phyloP scores from a whole-genome alignment of 2,797 vertebrate genomes.

The Pteronotus mesoamericanus region DNA sequence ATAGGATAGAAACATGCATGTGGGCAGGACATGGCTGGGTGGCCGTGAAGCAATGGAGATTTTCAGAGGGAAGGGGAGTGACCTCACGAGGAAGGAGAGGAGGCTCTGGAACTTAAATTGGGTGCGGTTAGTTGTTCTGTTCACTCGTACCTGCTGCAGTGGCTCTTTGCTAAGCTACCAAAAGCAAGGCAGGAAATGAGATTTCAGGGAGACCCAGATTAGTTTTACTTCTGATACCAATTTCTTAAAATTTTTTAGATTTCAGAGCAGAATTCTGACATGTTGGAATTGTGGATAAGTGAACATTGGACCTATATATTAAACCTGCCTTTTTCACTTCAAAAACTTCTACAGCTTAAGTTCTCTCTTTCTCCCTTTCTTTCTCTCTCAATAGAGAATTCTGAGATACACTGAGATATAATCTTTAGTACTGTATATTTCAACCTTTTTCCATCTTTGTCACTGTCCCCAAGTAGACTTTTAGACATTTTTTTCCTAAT shows the following conservation, averaged over 20 bases:
- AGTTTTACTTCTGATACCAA: not conserved
- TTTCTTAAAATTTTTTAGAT: not conserved
- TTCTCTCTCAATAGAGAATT: not conserved
- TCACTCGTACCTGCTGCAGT: not conserved
- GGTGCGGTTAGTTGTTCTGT: not conserved
- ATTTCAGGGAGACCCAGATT: not conserved
- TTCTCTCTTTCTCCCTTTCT: accelerated
- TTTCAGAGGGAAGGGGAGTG: not conserved
- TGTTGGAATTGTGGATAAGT: not conserved
- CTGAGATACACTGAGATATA: not conserved
- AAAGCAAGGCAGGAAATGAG: not conserved
- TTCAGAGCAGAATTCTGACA: not conserved
- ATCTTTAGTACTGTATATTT: not conserved
- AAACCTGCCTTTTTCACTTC: not conserved
- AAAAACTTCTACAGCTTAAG: not conserved
- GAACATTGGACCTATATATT: not conserved
- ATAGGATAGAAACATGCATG: not conserved
- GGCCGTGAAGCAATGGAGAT: not conserved
- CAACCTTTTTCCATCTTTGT: not conserved
- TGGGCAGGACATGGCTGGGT: not conserved
- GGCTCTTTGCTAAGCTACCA: not conserved
- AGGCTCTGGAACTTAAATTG: not conserved
- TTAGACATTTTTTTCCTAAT: not conserved
- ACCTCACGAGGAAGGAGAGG: no score
- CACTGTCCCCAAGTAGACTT: not conserved